Evolutionary conservation across 2,888 invertebrate genomes (phyloP), one percentile per base, ranked within the genome.

Genomic region (Ceramica pisi): DNA sequence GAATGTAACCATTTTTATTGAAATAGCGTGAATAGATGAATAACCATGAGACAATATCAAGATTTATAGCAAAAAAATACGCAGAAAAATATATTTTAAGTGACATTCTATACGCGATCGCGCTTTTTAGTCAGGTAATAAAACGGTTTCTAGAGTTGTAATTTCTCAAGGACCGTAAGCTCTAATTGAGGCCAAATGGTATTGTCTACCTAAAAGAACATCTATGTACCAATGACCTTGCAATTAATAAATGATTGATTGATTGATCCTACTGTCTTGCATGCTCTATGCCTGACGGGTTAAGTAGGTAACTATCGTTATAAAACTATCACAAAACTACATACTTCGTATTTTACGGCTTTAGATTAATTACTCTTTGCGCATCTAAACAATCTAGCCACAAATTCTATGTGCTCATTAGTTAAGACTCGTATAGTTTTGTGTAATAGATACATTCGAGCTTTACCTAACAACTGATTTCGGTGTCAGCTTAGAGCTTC

Each of bases 401-500:
- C 56, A 57, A 57, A 61, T 21, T 26, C 53, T 72, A 79, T 63
- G 71, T 72, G 41, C 64, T 79, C 63, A 78, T 78, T 79, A 75
- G 63, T 65, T 44, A 31, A 50, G 21, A 41, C 56, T 8, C 44
- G 61, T 21, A 78, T 44, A 59, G 31, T 48, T 63, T 12, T 48
- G 51, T 53, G 41, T 60, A 48, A 60, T 50, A 57, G 64, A 14
- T 35, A 60, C 26, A 19, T 51, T 75, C 41, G 51, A 16, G 56
- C 64, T 68, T 53, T 35, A 61, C 16, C 31, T 56, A 76, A 67
- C 77, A 50, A 71, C 57, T 71, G 71, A 77, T 71, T 71, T 67
- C n/a, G 16, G 12, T 77, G 72, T 81, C 82, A 81, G 82, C 79
- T 71, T 81, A 61, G 19, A 70, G 60, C 61, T 67, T 55, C 55